Conservation (phyloP, 2,888 invertebrate genomes). For the Drosophila melanocephala region DNA sequence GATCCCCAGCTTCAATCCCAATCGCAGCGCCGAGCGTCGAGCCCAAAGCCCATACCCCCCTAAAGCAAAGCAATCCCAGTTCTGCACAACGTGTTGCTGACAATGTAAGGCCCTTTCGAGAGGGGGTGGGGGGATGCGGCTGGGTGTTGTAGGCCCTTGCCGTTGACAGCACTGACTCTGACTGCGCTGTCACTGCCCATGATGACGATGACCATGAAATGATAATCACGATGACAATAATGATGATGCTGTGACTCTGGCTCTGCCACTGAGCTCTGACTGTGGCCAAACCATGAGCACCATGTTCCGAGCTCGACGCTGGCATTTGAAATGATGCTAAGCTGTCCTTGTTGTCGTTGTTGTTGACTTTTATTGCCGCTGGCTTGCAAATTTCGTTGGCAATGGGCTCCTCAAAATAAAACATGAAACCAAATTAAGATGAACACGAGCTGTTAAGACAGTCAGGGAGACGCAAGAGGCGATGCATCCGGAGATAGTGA, state of each 20-base stretch:
- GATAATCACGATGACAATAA: slow-evolving; percentile 34
- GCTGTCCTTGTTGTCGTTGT: slow-evolving; percentile 37
- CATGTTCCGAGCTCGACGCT: slow-evolving; percentile 13
- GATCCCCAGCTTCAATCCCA: slow-evolving; percentile 7
- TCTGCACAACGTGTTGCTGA: slow-evolving; percentile 58
- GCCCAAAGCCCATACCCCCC: background rate
- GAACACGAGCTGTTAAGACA: slow-evolving; percentile 50
- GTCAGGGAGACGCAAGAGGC: slow-evolving; percentile 8
- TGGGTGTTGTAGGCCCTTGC: slow-evolving; percentile 6
- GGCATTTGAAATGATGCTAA: slow-evolving; percentile 55
- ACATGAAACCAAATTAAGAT: slow-evolving; percentile 76
- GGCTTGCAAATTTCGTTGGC: slow-evolving; percentile 54
- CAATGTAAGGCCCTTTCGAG: slow-evolving; percentile 22
- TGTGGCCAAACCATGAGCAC: slow-evolving; percentile 14
- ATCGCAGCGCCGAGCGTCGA: background rate
- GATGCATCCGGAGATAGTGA: background rate
- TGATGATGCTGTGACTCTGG: slow-evolving; percentile 29
- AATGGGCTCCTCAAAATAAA: slow-evolving; percentile 66
- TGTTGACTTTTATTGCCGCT: slow-evolving; percentile 67
- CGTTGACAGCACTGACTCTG: slow-evolving; percentile 43
- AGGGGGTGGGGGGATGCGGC: accelerated
- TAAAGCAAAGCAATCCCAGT: slow-evolving; percentile 10
- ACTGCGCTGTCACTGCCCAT: slow-evolving; percentile 40
- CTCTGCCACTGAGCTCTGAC: slow-evolving; percentile 12
- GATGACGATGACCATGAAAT: slow-evolving; percentile 44